phyloP scores from a whole-genome alignment of 2,888 invertebrate genomes.

The Frankliniella intonsa region DNA sequence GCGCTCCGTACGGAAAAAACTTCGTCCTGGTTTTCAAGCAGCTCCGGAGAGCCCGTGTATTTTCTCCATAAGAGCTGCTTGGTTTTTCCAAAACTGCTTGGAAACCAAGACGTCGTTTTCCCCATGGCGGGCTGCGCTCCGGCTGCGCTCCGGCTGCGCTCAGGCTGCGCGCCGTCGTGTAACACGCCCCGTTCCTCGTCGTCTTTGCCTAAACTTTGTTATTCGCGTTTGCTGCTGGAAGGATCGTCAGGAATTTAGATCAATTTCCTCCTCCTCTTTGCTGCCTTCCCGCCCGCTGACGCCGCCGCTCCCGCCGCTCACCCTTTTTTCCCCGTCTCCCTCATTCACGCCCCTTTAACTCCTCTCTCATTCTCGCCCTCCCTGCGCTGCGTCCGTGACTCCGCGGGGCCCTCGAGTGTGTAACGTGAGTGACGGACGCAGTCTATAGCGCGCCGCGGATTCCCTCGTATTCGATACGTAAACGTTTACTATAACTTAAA shows the following conservation, averaged over 20 bases:
- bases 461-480: no score
- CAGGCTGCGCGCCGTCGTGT: background rate
- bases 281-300: no score
- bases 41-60: no score
- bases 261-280: background rate
- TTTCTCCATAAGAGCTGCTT: no score
- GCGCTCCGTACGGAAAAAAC: background rate
- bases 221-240: background rate
- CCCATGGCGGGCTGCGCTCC: background rate
- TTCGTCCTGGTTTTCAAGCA: background rate
- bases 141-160: background rate
- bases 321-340: background rate
- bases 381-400: background rate
- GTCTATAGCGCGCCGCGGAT: no score
- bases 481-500: no score
- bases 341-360: background rate
- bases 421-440: no score
- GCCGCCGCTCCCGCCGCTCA: background rate
- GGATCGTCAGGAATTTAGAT: constrained; percentile 26
- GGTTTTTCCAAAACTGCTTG: no score
- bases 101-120: no score
- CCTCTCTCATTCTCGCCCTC: background rate
- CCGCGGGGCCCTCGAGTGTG: no score
- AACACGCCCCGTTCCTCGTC: background rate
- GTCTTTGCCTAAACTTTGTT: constrained; percentile 5